These are phyloP conservation scores for Abscondita cerata DNA, from an alignment of 2,888 invertebrate genomes.

Conservation along the genomic window DNA sequence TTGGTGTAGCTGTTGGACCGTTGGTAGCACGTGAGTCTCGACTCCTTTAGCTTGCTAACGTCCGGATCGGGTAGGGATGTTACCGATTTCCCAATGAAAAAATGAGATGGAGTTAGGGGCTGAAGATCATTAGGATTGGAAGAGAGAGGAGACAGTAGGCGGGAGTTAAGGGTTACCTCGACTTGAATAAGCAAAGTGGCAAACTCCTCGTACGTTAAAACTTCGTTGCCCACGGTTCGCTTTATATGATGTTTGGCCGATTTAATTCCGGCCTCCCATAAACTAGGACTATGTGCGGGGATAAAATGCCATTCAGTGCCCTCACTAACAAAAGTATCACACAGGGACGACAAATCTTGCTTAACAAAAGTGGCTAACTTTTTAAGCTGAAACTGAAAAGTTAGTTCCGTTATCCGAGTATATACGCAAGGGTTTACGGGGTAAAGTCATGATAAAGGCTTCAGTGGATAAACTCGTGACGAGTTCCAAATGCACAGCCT, in stretches of 20 bases:
- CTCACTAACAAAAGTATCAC: too few relatives aligned
- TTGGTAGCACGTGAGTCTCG: too few relatives aligned
- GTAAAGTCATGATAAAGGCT: neutral
- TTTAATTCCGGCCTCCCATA: neutral
- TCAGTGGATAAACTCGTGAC: too few relatives aligned
- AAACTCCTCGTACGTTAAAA: conserved; percentile 1
- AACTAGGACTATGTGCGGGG: neutral
- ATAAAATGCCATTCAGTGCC: neutral
- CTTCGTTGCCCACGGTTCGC: neutral
- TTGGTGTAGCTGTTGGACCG: neutral
- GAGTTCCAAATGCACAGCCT: too few relatives aligned
- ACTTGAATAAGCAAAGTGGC: neutral
- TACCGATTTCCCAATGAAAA: neutral
- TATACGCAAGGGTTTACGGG: neutral
- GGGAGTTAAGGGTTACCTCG: neutral
- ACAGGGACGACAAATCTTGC: too few relatives aligned
- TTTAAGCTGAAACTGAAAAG: neutral
- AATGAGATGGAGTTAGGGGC: neutral
- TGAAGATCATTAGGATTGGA: neutral
- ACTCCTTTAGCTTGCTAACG: neutral
- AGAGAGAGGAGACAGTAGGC: neutral
- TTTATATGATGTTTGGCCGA: conserved; percentile 1
- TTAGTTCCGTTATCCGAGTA: conserved; percentile 3
- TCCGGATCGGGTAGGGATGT: neutral
- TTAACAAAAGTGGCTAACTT: neutral